Evolutionary conservation across 2,888 invertebrate species (phyloP).

Genomic region (Rhorus exstirpatorius): DNA sequence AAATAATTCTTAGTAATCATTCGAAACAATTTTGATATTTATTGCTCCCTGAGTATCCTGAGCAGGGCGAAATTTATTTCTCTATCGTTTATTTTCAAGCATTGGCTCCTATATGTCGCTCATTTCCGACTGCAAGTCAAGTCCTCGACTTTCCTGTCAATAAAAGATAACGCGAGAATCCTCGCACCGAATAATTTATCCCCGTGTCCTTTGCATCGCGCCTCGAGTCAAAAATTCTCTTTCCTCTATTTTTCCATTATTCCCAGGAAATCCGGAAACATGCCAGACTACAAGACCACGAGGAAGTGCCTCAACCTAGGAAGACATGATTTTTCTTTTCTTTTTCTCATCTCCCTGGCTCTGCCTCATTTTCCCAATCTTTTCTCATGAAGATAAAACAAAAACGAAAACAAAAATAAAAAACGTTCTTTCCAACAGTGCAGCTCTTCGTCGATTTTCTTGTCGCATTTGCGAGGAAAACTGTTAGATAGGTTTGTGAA

Average conservation of each 20-base stretch:
- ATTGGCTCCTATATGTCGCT: not conserved
- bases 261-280: not conserved
- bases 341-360: not conserved
- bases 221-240: not conserved
- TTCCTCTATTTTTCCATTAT: constrained; percentile 1
- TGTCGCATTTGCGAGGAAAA: not conserved
- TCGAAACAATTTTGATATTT: not conserved
- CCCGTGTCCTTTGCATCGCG: not conserved
- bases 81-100: not conserved
- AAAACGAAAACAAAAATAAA: not conserved
- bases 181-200: constrained; percentile 45
- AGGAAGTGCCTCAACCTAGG: not conserved
- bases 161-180: constrained; percentile 37
- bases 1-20: no score
- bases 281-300: not conserved
- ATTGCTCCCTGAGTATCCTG: not conserved
- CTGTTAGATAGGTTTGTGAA: not conserved
- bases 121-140: not conserved
- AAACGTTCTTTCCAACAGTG: no score
- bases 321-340: constrained; percentile 12
- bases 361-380: not conserved
- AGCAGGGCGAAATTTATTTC: no score
- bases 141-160: not conserved
- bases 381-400: not conserved
- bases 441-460: not conserved